Evolutionary conservation across 2,888 invertebrate genomes (phyloP).

Genomic region (Ganaspis brasiliensis): DNA sequence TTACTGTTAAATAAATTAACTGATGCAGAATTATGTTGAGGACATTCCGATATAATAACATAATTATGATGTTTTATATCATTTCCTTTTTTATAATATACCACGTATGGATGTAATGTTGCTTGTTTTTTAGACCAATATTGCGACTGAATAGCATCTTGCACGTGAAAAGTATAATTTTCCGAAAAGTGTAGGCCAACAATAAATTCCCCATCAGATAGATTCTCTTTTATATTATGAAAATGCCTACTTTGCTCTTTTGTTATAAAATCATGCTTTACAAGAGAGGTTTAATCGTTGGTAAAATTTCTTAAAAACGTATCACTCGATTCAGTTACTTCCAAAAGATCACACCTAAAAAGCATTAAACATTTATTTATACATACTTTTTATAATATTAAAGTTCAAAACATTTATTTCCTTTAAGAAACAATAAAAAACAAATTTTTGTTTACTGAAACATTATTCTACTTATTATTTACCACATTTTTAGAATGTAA

Average conservation of each 20-base stretch:
- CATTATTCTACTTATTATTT: too few species aligned
- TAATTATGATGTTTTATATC: conserved; percentile 21
- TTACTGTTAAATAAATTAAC: conserved; percentile 33
- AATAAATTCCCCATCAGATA: not conserved
- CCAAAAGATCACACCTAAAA: not conserved
- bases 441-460: too few species aligned
- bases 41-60: conserved; percentile 27
- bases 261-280: not conserved
- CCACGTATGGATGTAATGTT: conserved; percentile 41
- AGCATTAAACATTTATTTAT: not conserved
- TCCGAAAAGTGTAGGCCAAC: conserved; percentile 46
- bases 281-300: not conserved
- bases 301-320: not conserved
- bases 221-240: not conserved
- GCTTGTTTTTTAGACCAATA: conserved; percentile 44
- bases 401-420: not conserved
- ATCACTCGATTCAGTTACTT: not conserved
- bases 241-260: not conserved
- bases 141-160: conserved; percentile 46
- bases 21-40: conserved; percentile 20
- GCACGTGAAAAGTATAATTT: conserved; percentile 44
- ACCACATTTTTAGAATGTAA: too few species aligned
- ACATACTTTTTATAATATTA: not conserved
- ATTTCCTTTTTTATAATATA: conserved; percentile 22
- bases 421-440: not conserved